These are phyloP conservation scores for Sepioteuthis lessoniana DNA, from an alignment of 2,888 invertebrate species.

Conservation along the genomic window DNA sequence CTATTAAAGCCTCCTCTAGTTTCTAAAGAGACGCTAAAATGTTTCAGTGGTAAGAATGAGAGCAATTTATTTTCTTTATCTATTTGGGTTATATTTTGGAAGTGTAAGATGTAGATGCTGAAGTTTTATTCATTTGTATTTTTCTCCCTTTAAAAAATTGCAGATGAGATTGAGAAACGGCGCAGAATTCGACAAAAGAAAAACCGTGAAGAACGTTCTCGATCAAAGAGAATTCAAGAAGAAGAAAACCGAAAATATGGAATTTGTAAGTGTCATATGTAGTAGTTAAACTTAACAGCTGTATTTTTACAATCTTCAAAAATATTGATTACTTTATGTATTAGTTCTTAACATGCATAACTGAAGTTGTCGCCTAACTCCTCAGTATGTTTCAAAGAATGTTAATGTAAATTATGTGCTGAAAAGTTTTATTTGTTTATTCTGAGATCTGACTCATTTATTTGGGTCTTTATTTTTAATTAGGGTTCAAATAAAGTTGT, in stretches of 20 bases:
- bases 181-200: conserved; percentile 82
- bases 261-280: conserved; percentile 63
- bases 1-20: conserved; percentile 84
- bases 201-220: conserved; percentile 85
- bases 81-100: too few relatives aligned
- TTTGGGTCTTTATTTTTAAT: too few relatives aligned
- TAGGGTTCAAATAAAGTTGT: too few relatives aligned
- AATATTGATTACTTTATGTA: too few relatives aligned
- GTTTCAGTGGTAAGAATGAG: conserved; percentile 81
- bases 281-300: too few relatives aligned
- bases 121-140: background rate
- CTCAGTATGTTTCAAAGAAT: too few relatives aligned
- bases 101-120: background rate
- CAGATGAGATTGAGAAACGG: conserved; percentile 85
- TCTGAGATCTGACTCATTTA: too few relatives aligned
- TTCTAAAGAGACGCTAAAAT: conserved; percentile 81
- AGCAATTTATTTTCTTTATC: background rate
- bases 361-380: too few relatives aligned
- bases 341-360: too few relatives aligned
- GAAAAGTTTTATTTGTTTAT: too few relatives aligned
- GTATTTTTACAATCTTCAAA: too few relatives aligned
- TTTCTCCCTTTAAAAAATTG: conserved; percentile 48
- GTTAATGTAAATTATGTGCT: too few relatives aligned
- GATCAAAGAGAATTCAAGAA: conserved; percentile 85
- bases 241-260: conserved; percentile 85